Percentiles rank a stretch among this genome's conserved stretches.
Conservation (phyloP, 2,888 invertebrate species). For the Agrenia bidenticulata region DNA sequence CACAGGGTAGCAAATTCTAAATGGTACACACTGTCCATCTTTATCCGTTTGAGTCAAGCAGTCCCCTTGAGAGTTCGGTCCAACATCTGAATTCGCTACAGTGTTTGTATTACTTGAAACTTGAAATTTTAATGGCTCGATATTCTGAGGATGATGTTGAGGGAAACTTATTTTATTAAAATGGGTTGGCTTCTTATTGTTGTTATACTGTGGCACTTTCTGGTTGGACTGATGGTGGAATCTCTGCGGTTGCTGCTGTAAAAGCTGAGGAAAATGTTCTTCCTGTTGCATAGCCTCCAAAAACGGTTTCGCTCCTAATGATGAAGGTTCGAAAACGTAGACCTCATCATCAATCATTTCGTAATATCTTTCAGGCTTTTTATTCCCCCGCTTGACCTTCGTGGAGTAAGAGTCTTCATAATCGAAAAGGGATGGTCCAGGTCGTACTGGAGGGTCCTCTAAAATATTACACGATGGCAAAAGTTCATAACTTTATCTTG, state of each 20-base stretch:
- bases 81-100: too few species aligned
- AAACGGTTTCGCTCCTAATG: background rate
- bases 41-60: slow-evolving; percentile 26
- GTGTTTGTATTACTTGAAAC: too few species aligned
- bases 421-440: slow-evolving; percentile 2
- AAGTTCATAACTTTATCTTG: too few species aligned
- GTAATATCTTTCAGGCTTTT: background rate
- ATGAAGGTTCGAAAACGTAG: slow-evolving; percentile 2
- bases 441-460: background rate
- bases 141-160: too few species aligned
- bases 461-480: too few species aligned
- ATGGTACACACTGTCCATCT: slow-evolving; percentile 30
- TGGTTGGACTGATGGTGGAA: background rate
- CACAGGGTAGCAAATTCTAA: slow-evolving; percentile 35
- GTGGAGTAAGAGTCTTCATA: background rate
- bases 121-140: too few species aligned
- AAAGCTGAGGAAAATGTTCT: background rate
- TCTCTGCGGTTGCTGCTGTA: background rate
- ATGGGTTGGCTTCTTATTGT: too few species aligned
- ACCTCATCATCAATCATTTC: slow-evolving; percentile 1
- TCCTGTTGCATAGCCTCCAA: background rate
- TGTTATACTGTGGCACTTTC: too few species aligned
- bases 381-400: background rate
- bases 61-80: too few species aligned
- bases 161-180: too few species aligned